phyloP scores from a whole-genome alignment of 2,797 vertebrate species.

The Cuniculus paca region DNA sequence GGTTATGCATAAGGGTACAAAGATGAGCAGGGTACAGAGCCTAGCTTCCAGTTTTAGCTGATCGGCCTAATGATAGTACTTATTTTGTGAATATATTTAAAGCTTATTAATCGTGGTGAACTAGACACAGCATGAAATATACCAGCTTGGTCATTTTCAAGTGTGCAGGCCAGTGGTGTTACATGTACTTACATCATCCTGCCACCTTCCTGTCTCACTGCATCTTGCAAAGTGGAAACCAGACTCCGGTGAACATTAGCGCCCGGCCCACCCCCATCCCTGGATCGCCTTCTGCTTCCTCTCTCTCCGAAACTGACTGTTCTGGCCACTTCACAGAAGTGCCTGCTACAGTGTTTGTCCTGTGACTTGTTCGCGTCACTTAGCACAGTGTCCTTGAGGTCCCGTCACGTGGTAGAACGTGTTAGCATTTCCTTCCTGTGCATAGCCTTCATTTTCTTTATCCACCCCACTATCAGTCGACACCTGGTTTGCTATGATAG shows the following conservation, averaged over 20 bases:
- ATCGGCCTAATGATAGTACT: not conserved
- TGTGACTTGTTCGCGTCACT: not conserved
- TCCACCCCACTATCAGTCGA: fast-evolving
- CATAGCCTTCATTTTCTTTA: not conserved
- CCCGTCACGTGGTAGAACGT: not conserved
- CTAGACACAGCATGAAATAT: not conserved
- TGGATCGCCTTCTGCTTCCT: not conserved
- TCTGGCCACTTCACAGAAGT: fast-evolving
- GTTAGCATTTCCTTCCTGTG: not conserved
- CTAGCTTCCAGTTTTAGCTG: not conserved
- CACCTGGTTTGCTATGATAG: not conserved
- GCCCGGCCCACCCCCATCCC: no score
- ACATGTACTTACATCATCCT: not conserved
- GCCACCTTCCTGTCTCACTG: not conserved
- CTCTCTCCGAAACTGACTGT: not conserved
- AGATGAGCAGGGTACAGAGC: no score
- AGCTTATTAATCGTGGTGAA: not conserved
- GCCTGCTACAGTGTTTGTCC: not conserved
- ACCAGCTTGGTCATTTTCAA: not conserved
- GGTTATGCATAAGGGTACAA: fast-evolving
- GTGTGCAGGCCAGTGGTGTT: not conserved
- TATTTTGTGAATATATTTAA: not conserved
- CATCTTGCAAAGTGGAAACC: not conserved
- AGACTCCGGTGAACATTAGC: not conserved
- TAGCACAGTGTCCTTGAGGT: no score